These are phyloP conservation scores for Sussaba pulchella DNA, from an alignment of 2,888 invertebrate genomes.

Conservation along the genomic window DNA sequence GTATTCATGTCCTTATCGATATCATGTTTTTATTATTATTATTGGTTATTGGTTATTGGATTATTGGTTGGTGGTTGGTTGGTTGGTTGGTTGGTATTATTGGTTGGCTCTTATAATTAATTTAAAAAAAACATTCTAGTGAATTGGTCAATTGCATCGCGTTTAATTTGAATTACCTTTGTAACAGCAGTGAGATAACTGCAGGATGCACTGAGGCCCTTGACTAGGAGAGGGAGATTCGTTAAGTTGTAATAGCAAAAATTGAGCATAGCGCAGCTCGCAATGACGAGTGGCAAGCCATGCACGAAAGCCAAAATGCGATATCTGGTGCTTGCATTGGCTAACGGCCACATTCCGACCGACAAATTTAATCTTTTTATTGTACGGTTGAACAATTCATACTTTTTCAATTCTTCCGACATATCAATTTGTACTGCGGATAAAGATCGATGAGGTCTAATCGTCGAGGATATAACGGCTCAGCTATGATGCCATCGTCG, in stretches of 20 bases:
- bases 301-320: constrained; percentile 30
- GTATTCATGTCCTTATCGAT: too few species aligned
- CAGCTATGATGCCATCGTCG: neutral
- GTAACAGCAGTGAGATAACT: constrained; percentile 37
- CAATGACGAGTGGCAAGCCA: neutral
- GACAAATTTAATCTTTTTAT: constrained; percentile 45
- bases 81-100: too few species aligned
- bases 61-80: too few species aligned
- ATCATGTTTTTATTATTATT: too few species aligned
- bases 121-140: constrained; percentile 23
- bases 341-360: constrained; percentile 53
- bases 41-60: too few species aligned
- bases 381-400: constrained; percentile 36
- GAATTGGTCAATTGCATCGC: neutral
- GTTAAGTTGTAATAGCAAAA: constrained; percentile 54
- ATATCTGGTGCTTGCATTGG: constrained; percentile 37
- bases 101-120: too few species aligned
- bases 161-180: constrained; percentile 55
- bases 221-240: constrained; percentile 61
- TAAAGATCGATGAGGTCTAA: neutral
- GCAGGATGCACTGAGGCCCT: constrained; percentile 55
- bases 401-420: constrained; percentile 47
- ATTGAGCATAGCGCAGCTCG: constrained; percentile 44
- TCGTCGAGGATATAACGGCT: neutral
- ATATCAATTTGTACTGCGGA: neutral